Conservation (phyloP, 2,113 vertebrate species). For the Crotalus tigris region DNA sequence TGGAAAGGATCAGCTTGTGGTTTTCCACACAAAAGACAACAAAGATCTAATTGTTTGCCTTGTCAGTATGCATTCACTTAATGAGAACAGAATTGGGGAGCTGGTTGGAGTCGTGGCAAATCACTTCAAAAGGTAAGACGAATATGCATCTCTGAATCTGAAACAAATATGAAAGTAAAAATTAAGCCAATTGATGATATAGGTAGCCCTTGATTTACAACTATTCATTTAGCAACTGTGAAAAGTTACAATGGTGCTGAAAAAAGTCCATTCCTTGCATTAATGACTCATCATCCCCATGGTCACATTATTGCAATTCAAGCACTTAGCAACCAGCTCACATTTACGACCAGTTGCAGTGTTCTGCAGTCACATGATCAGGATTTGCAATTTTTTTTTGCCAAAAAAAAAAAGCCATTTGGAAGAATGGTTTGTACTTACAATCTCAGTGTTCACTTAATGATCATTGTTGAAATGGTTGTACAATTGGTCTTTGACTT, state of each 20-base stretch:
- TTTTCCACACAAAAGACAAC: constrained; percentile 96
- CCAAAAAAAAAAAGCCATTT: not conserved
- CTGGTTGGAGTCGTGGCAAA: constrained; percentile 89
- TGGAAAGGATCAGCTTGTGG: constrained; percentile 94
- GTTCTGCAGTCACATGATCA: not conserved
- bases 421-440: not conserved
- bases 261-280: not conserved
- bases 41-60: constrained; percentile 94
- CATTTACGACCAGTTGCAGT: not conserved
- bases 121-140: constrained; percentile 92
- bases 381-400: not conserved
- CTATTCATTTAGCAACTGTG: not conserved
- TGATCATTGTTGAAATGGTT: not conserved
- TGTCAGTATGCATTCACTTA: constrained; percentile 78
- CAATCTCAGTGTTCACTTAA: not conserved
- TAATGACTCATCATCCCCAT: not conserved
- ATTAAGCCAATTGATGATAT: not conserved
- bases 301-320: not conserved
- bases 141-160: not conserved
- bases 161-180: not conserved
- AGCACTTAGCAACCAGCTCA: not conserved
- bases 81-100: constrained; percentile 90
- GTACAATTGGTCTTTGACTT: not conserved
- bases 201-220: not conserved
- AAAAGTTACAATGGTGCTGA: not conserved